Percentiles rank a stretch among this genome's conserved stretches.
Conservation (phyloP, 2,797 vertebrate species). For the Gymnothorax javanicus region DNA sequence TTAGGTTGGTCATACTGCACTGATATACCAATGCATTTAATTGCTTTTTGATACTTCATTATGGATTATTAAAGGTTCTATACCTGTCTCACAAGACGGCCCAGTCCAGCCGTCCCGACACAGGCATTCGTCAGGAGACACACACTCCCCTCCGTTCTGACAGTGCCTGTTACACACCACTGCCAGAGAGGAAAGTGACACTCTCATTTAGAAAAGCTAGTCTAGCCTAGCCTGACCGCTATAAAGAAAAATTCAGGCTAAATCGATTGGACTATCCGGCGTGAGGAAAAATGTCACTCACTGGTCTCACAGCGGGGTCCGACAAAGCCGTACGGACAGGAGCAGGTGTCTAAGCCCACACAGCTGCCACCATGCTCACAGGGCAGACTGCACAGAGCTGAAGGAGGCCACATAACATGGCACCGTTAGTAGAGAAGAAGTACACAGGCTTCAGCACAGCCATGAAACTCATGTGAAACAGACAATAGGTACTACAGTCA, state of each 20-base stretch:
- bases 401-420: background rate
- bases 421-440: background rate
- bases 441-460: background rate
- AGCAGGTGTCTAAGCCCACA: conserved; percentile 75
- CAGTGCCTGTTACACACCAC: conserved; percentile 81
- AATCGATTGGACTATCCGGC: background rate
- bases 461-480: too few relatives aligned
- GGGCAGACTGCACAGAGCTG: conserved; percentile 65
- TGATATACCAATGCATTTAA: background rate
- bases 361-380: conserved; percentile 78
- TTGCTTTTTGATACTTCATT: background rate
- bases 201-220: background rate
- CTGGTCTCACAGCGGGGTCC: conserved; percentile 78
- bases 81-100: conserved; percentile 76
- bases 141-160: conserved; percentile 75
- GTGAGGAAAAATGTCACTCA: conserved; percentile 52
- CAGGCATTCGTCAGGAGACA: conserved; percentile 72
- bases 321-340: conserved; percentile 79
- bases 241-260: background rate
- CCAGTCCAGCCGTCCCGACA: conserved; percentile 76
- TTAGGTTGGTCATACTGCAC: too few relatives aligned
- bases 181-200: conserved; percentile 48
- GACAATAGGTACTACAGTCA: too few relatives aligned
- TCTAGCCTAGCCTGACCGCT: background rate
- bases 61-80: conserved; percentile 32